A percentile compares a stretch with the other conserved stretches of the same genome.
These are phyloP conservation scores for Leptodactylus fallax DNA, from an alignment of 2,797 vertebrate genomes.

Conservation along the genomic window DNA sequence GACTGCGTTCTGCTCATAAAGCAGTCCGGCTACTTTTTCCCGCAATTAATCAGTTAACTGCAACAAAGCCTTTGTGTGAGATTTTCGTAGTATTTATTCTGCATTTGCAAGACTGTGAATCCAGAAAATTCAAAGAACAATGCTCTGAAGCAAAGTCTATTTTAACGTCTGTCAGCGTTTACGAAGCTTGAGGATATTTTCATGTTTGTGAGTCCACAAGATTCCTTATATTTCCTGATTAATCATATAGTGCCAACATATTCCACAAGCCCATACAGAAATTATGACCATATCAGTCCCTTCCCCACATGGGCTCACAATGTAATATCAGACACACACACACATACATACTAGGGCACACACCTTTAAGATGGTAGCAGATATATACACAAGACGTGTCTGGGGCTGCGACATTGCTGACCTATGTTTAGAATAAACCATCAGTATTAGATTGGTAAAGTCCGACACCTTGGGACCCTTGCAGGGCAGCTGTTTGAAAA, in stretches of 20 bases:
- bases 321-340: no score
- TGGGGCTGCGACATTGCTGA: no score
- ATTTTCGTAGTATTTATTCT: neutral
- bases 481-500: no score
- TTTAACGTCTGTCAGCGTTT: no score
- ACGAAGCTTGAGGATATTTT: neutral
- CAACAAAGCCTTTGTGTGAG: constrained; percentile 1
- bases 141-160: neutral
- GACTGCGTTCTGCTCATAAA: constrained; percentile 44
- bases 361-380: no score
- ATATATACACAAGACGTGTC: no score
- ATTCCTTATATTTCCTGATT: neutral
- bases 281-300: neutral
- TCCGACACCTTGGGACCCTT: no score
- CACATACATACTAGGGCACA: no score
- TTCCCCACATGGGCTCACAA: no score
- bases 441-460: no score
- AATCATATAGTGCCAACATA: neutral
- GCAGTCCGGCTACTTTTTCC: constrained; percentile 1
- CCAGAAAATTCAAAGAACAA: neutral
- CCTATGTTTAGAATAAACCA: no score
- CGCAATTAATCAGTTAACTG: constrained; percentile 46
- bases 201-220: neutral
- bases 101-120: neutral
- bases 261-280: no score